Conservation (phyloP, 1,140 invertebrate species). For the Orussus abietinus region DNA sequence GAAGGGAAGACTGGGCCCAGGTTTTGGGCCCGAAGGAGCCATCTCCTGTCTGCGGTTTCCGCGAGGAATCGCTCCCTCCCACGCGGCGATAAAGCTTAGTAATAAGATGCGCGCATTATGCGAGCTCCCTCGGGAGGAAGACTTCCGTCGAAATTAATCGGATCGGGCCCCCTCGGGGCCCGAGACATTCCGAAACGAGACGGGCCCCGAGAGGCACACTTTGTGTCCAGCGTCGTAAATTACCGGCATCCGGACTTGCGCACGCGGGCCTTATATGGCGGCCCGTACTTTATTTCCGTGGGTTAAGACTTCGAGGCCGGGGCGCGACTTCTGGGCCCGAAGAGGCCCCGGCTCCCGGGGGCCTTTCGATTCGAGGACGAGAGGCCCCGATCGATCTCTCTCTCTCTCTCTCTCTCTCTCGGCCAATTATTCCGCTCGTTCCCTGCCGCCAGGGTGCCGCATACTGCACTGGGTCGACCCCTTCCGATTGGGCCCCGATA, state of each 20-base stretch:
- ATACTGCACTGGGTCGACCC: too few relatives aligned
- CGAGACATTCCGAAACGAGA: conserved; percentile 5
- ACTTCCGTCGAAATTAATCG: conserved; percentile 13
- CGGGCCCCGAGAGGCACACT: not conserved
- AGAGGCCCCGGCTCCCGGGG: conserved; percentile 10
- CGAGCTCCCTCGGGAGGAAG: conserved; percentile 14
- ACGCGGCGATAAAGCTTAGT: conserved; percentile 26
- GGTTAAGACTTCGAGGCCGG: conserved; percentile 20
- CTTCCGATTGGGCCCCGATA: too few relatives aligned
- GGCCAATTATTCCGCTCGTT: conserved; percentile 32
- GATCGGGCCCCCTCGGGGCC: not conserved
- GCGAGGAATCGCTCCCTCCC: conserved; percentile 27
- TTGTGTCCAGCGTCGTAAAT: conserved; percentile 26
- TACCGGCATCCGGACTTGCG: conserved; percentile 15
- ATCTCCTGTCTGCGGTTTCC: conserved; percentile 17
- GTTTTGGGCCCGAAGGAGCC: not conserved
- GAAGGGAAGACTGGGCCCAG: conserved; percentile 7
- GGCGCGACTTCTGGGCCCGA: conserved; percentile 1
- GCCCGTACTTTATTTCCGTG: conserved; percentile 23
- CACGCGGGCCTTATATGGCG: conserved; percentile 21
- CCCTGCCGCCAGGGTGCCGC: conserved; percentile 19
- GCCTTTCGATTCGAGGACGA: conserved; percentile 20
- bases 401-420: too few relatives aligned
- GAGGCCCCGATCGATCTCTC: too few relatives aligned
- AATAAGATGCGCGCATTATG: conserved; percentile 27